Evolutionary conservation across 1,140 invertebrate genomes (phyloP), one percentile per base, ranked within the genome.

Genomic region (Caerostris extrusa): DNA sequence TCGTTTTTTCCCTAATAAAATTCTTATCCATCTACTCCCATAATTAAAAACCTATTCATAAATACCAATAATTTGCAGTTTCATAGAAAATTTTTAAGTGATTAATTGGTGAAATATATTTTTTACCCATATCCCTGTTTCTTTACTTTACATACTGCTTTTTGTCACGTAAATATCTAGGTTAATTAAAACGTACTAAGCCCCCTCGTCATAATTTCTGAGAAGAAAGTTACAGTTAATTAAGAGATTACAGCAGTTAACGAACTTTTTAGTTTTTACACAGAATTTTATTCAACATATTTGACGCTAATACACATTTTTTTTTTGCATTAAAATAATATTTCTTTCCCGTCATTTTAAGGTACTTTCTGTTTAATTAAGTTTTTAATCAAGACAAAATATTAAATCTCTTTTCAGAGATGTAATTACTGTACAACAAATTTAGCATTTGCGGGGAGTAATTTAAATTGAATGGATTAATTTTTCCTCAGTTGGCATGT

Each of bases 161-260:
- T n/a, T 77, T 77, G 71, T 77, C 71, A 58, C 17, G 82, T 56
- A 83, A 57, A 58, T 83, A 83, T 57, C 57, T 58, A 58, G 82
- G 82, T 83, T 83, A 83, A 83, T 83, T 83, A 83, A 83, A 83
- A 83, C 3, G 56, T n/a, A 56, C 53, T 57, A 58, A 58, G 56
- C 53, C 19, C 3, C n/a, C 82, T 50, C 12, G 14, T 58, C 82
- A 83, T 83, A 57, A 83, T 83, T 83, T 58, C 56, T 83, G n/a
- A 83, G 57, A 83, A 58, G 82, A 58, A 57, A 57, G 82, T 57
- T 83, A 19, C 82, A 57, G 82, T 83, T 83, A 83, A 83, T 83
- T 83, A 83, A 83, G 82, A 83, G 82, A 56, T 83, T 83, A 83
- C 17, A 57, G 56, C 53, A 56, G 82, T 83, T 83, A 83, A 83